These are phyloP conservation scores for Hetaerina titia DNA, from an alignment of 2,888 invertebrate genomes.

Conservation along the genomic window DNA sequence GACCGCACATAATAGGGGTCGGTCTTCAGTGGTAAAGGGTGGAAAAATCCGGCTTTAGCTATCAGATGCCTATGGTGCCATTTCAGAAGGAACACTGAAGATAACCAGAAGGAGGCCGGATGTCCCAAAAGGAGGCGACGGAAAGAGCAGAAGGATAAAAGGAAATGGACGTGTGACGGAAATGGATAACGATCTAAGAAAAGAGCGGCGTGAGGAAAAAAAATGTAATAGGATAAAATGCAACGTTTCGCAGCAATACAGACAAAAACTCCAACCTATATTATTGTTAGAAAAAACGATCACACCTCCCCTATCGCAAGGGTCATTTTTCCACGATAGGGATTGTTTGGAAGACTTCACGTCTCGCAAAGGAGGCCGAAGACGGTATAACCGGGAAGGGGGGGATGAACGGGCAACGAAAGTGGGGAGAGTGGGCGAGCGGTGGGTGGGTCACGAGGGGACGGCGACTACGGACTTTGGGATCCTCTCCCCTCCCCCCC, in stretches of 20 bases:
- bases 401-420: background rate
- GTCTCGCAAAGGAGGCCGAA: background rate
- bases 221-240: background rate
- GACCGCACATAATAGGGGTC: too few species aligned
- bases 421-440: background rate
- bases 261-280: background rate
- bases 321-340: background rate
- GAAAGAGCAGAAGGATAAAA: background rate
- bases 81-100: background rate
- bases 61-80: background rate
- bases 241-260: background rate
- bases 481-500: background rate
- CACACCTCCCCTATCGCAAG: background rate
- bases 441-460: background rate
- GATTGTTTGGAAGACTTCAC: background rate
- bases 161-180: background rate
- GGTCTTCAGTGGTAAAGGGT: too few species aligned
- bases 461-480: background rate
- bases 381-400: background rate
- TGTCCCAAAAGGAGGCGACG: background rate
- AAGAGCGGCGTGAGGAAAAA: background rate
- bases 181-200: background rate
- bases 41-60: too few species aligned
- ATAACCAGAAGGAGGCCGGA: background rate
- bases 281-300: background rate